Evolutionary conservation across 2,113 vertebrate genomes (phyloP).

Genomic region (Entelurus aequoreus): DNA sequence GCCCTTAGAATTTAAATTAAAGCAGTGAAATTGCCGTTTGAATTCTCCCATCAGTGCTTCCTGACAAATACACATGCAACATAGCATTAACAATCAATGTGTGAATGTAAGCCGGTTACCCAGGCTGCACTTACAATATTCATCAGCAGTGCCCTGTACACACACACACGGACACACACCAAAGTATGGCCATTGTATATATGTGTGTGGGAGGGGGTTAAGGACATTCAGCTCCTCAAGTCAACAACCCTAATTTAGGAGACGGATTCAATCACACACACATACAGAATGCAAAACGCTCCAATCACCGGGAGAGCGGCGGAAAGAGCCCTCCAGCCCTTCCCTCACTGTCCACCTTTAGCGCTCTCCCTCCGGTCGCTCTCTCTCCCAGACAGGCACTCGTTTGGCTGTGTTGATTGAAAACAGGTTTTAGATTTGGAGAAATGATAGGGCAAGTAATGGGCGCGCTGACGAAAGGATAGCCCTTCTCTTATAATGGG

Average conservation of each 20-base stretch:
- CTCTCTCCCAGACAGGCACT: constrained; percentile 79
- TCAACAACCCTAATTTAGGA: constrained; percentile 98
- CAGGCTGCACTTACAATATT: constrained; percentile 60
- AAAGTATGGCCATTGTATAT: constrained; percentile 53
- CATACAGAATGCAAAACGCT: constrained; percentile 91
- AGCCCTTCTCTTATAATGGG: constrained; percentile 96
- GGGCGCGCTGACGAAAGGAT: constrained; percentile 97
- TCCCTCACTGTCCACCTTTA: constrained; percentile 61
- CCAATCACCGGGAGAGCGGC: constrained; percentile 75
- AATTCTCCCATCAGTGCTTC: constrained; percentile 47
- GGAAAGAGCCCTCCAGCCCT: constrained; percentile 63
- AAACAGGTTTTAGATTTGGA: constrained; percentile 99
- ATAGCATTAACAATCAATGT: constrained; percentile 68
- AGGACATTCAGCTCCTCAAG: constrained; percentile 88
- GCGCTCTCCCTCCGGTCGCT: constrained; percentile 38
- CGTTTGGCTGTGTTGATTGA: constrained; percentile 99
- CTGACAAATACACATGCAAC: constrained; percentile 44
- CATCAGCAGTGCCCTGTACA: constrained; percentile 34
- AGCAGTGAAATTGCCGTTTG: constrained; percentile 31
- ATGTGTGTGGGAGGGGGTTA: constrained; percentile 68
- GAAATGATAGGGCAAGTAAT: constrained; percentile 99
- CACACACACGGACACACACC: constrained; percentile 25
- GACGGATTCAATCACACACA: constrained; percentile 97
- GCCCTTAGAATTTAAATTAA: constrained; percentile 46
- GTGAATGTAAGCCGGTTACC: constrained; percentile 60